phyloP scores from a whole-genome alignment of 2,797 vertebrate species.

The Molossus alvarezi region DNA sequence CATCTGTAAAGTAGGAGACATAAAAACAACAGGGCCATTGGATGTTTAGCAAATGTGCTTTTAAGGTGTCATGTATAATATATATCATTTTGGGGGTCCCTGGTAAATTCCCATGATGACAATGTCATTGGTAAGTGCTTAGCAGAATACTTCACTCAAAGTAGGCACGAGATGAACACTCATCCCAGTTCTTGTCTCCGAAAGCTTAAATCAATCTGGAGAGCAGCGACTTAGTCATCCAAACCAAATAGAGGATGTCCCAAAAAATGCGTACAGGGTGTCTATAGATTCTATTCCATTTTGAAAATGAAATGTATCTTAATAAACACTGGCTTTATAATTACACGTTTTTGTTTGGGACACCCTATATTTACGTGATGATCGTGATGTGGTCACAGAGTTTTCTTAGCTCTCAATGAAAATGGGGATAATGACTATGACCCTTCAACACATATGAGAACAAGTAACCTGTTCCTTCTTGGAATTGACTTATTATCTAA shows the following conservation, averaged over 20 bases:
- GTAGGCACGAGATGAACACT: not conserved
- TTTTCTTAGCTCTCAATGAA: not conserved
- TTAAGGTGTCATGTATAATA: not conserved
- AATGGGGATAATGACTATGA: not conserved
- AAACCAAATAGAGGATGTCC: not conserved
- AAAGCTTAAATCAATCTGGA: not conserved
- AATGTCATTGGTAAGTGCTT: not conserved
- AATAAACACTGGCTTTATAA: too few relatives aligned
- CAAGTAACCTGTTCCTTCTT: not conserved
- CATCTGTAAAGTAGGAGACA: not conserved
- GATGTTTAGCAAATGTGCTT: slow-evolving; percentile 24
- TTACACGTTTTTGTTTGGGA: too few relatives aligned
- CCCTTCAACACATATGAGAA: not conserved
- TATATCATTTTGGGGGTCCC: not conserved
- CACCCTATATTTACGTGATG: not conserved
- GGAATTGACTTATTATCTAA: not conserved
- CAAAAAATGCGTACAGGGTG: too few relatives aligned
- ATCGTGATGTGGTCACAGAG: not conserved
- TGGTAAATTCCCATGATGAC: not conserved
- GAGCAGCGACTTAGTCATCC: not conserved
- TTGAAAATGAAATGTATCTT: too few relatives aligned
- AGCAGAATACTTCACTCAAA: not conserved
- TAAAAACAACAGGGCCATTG: slow-evolving; percentile 3
- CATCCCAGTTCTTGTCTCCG: not conserved
- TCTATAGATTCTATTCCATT: too few relatives aligned